A percentile compares a stretch with the other conserved stretches of the same genome.
phyloP scores from a whole-genome alignment of 2,797 vertebrate genomes.

The Hybognathus amarus region DNA sequence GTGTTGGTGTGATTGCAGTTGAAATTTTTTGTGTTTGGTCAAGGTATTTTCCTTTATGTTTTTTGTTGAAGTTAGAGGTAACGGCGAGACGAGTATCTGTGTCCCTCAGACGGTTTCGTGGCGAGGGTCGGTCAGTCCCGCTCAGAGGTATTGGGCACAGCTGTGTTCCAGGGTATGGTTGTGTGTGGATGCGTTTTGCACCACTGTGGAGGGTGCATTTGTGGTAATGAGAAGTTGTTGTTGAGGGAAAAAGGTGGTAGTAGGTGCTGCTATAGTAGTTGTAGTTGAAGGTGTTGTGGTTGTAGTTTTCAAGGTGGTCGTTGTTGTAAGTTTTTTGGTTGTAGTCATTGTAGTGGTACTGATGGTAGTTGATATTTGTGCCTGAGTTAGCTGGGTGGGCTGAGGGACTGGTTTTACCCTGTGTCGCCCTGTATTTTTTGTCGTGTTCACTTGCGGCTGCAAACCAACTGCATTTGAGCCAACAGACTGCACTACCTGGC shows the following conservation, averaged over 20 bases:
- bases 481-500: constrained; percentile 74
- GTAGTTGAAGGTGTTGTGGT: constrained; percentile 28
- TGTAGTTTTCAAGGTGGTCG: constrained; percentile 60
- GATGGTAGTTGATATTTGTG: constrained; percentile 20
- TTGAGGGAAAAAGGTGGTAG: constrained; percentile 56
- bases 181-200: constrained; percentile 47
- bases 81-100: constrained; percentile 36
- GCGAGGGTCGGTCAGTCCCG: constrained; percentile 67
- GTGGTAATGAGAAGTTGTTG: constrained; percentile 59
- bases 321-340: constrained; percentile 62
- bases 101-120: constrained; percentile 59
- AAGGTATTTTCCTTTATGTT: constrained; percentile 76
- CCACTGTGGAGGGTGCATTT: constrained; percentile 72
- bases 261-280: constrained; percentile 30
- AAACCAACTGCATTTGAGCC: constrained; percentile 26
- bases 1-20: constrained; percentile 63
- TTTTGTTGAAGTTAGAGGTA: constrained; percentile 54
- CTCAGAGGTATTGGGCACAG: constrained; percentile 61
- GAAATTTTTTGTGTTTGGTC: constrained; percentile 70
- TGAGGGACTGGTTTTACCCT: constrained; percentile 61
- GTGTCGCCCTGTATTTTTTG: constrained; percentile 62
- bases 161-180: constrained; percentile 57
- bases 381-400: constrained; percentile 45
- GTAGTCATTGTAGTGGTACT: constrained; percentile 38
- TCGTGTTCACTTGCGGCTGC: constrained; percentile 6